Evolutionary conservation across 2,113 vertebrate genomes (phyloP).

Genomic region (Xiphophorus maculatus): DNA sequence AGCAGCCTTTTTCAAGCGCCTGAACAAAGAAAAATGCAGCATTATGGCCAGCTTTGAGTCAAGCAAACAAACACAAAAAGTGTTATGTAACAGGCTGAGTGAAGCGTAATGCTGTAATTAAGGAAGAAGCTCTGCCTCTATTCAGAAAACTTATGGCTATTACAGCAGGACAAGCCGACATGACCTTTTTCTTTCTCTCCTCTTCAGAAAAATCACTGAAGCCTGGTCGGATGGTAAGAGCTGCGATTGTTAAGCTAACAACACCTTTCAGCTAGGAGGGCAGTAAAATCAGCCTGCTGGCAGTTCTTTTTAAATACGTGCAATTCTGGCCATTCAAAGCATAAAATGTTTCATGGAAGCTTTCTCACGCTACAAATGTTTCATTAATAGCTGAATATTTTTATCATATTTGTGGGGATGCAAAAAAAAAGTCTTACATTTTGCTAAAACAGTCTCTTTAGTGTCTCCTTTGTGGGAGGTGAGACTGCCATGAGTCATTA

Average conservation of each 20-base stretch:
- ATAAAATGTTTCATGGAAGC: constrained; percentile 23
- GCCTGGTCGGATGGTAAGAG: constrained; percentile 38
- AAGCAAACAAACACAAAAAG: constrained; percentile 73
- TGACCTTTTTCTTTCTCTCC: constrained; percentile 35
- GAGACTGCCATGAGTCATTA: constrained; percentile 69
- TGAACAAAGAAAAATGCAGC: constrained; percentile 43
- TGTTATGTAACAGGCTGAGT: constrained; percentile 57
- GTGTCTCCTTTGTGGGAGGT: constrained; percentile 58
- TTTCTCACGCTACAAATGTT: constrained; percentile 31
- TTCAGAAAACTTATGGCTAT: constrained; percentile 30
- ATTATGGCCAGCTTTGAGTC: constrained; percentile 48
- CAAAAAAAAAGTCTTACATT: constrained; percentile 41
- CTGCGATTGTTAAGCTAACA: constrained; percentile 24
- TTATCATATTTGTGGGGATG: constrained; percentile 32
- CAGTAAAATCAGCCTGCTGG: constrained; percentile 32
- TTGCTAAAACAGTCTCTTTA: constrained; percentile 38
- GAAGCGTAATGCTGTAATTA: constrained; percentile 66
- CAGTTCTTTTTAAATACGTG: constrained; percentile 31
- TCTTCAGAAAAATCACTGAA: constrained; percentile 30
- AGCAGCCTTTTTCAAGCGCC: constrained; percentile 59
- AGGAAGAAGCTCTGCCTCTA: constrained; percentile 45
- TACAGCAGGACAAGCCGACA: constrained; percentile 17
- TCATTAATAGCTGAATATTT: constrained; percentile 24
- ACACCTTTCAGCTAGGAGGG: constrained; percentile 25
- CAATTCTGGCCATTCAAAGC: constrained; percentile 10